Percentiles rank a stretch among this genome's conserved stretches.
Evolutionary conservation across 2,888 invertebrate species (phyloP).

Genomic region (Cordilura impudica): DNA sequence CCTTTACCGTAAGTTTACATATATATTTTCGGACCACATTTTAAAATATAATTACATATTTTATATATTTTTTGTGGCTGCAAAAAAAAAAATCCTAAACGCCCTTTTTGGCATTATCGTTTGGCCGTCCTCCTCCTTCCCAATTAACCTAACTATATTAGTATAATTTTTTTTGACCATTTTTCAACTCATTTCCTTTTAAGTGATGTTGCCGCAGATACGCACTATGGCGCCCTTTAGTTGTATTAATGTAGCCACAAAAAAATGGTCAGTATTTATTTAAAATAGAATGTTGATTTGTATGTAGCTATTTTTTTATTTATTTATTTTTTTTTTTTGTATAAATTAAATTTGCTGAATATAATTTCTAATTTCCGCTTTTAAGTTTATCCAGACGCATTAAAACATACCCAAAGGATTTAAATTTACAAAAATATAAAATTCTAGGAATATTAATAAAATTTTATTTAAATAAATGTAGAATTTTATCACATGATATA

Average conservation of each 20-base stretch:
- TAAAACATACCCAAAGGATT: conserved; percentile 24
- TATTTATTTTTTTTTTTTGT: conserved; percentile 63
- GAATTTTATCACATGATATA: too few relatives aligned
- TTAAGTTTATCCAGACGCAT: conserved; percentile 21
- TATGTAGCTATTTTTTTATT: conserved; percentile 7
- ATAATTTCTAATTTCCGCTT: conserved; percentile 44
- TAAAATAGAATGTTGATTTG: conserved; percentile 20
- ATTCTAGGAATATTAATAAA: too few relatives aligned
- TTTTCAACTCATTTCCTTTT: conserved; percentile 43
- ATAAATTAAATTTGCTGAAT: conserved; percentile 42
- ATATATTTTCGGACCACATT: conserved; percentile 41
- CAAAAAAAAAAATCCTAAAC: conserved; percentile 33
- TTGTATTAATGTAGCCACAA: conserved; percentile 54
- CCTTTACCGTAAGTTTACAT: not conserved
- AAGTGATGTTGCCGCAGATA: conserved; percentile 1
- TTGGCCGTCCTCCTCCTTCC: not conserved
- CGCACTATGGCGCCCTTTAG: conserved; percentile 60
- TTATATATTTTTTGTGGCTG: conserved; percentile 41
- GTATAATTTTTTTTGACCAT: conserved; percentile 36
- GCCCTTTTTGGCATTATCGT: conserved; percentile 49
- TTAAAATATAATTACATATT: conserved; percentile 51
- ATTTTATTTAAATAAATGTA: too few relatives aligned
- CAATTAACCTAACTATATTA: conserved; percentile 48
- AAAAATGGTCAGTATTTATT: conserved; percentile 54
- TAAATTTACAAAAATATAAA: too few relatives aligned